Evolutionary conservation across 2,888 invertebrate species (phyloP), one percentile per base, ranked within the genome.

Genomic region (Drosophila mimetica): DNA sequence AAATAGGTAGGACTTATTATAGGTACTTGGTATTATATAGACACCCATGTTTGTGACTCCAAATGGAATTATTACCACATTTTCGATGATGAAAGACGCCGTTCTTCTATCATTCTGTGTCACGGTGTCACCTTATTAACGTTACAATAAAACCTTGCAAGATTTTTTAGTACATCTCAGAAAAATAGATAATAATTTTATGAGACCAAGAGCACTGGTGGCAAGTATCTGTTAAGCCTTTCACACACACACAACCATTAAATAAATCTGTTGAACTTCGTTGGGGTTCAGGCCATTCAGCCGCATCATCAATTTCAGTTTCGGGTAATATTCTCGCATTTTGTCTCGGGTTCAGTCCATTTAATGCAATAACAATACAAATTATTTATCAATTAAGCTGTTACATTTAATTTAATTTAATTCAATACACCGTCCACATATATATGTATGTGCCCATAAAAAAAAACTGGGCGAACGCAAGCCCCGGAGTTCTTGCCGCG

Each of bases 331-430:
- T 42, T 44, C 30, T 11, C 34, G n/a, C 32, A 34, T 34, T 48
- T n/a, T 34, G 48, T 34, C 28, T 20, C 20, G 28, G 22, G 48
- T 58, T 57, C 58, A 61, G 41, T 54, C 64, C 36, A 59, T 48
- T 79, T 54, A 69, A 76, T 73, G 65, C 58, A 67, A 83, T 74
- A 79, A 71, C 67, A 80, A 71, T 77, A 69, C 55, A 71, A 81
- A 87, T 87, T 81, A 80, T 81, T 85, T 87, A 81, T 78, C 80
- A 87, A 87, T 87, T 80, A 80, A 81, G 76, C 63, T 58, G 63
- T 70, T 63, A 69, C 76, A 86, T 74, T 71, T 74, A 76, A 86
- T 79, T 79, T 65, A 74, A 74, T 87, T 86, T 54, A 59, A 74
- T 41, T 42, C 48, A n/a, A 16, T 32, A 34, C 59, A 34, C 59